phyloP scores from a whole-genome alignment of 1,140 invertebrate species.

The Euura lappo region DNA sequence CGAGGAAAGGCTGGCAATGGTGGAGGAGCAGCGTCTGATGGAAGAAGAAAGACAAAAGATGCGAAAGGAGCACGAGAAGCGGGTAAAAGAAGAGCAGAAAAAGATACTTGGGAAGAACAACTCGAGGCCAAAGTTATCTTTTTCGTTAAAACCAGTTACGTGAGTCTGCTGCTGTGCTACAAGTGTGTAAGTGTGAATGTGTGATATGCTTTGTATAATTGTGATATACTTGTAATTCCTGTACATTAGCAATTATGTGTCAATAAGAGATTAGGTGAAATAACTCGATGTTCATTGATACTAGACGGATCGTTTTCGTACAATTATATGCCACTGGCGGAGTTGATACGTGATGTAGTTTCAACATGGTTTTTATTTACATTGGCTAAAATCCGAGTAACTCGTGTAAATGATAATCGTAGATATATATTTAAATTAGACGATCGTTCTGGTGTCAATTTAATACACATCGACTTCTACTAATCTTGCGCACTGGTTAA shows the following conservation, averaged over 20 bases:
- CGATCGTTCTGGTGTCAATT: background rate
- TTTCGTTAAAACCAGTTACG: constrained; percentile 83
- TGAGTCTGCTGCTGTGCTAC: constrained; percentile 53
- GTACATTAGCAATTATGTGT: background rate
- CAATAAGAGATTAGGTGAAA: background rate
- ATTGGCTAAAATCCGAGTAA: background rate
- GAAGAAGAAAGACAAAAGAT: constrained; percentile 93
- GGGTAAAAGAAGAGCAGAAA: constrained; percentile 93
- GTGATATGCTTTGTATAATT: background rate
- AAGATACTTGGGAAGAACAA: constrained; percentile 97
- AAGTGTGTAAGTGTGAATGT: constrained; percentile 27
- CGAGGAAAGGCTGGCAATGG: constrained; percentile 94
- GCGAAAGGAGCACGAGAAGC: constrained; percentile 90
- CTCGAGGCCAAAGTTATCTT: constrained; percentile 93
- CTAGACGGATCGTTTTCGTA: background rate
- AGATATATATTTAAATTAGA: background rate
- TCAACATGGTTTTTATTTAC: background rate
- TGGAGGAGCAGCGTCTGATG: constrained; percentile 95
- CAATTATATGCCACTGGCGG: background rate
- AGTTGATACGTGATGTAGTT: background rate
- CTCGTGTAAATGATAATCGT: background rate
- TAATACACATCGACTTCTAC: background rate
- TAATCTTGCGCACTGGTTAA: background rate
- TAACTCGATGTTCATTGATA: background rate
- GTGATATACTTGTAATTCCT: constrained; percentile 4